Base-by-base conservation (phyloP, 2,888 invertebrate genomes). In the Drosophila gaucha region DNA sequence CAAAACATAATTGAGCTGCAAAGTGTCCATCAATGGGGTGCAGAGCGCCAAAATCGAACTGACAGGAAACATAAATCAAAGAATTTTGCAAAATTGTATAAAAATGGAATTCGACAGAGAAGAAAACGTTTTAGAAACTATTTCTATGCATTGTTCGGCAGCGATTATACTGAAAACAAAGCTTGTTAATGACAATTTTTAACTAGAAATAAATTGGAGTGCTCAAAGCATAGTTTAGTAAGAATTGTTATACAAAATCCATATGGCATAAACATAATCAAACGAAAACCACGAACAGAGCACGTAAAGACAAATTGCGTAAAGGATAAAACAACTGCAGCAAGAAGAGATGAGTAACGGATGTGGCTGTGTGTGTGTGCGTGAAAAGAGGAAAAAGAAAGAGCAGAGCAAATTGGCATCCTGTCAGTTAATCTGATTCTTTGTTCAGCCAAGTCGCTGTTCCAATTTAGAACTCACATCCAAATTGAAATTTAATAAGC, bases 401-500 rank as follows among this genome's bases (percentile, higher is more conserved):
- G 31, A 14, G 31, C 9, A 31, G 30, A 20, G 51, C 28, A 76
- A 57, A 69, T 63, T 68, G 66, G 54, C 20, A 49, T 20, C 26
- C 31, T 33, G 62, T 49, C 62, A 63, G 28, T 10, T 41, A 67
- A 64, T 50, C 56, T 57, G 39, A 44, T 36, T 41, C 14, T 30
- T 22, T 18, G 30, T 35, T n/a, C 33, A 52, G 44, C 49, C 12
- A 9, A 44, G 33, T 59, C 46, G 35, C 16, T 31, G 26, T 46
- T 30, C 14, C 59, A 75, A 71, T 68, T 44, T 60, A 57, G 44
- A 60, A 72, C 63, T 63, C 63, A 66, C 50, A 58, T 64, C 60
- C 66, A 80, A 80, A 83, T 80, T 83, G 80, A 72, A 80, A 74
- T 86, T 80, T 86, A 77, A 80, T 46, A 51, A 43, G 22, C 9